Conservation (phyloP, 2,797 vertebrate genomes). For the Enteromius paludinosus region DNA sequence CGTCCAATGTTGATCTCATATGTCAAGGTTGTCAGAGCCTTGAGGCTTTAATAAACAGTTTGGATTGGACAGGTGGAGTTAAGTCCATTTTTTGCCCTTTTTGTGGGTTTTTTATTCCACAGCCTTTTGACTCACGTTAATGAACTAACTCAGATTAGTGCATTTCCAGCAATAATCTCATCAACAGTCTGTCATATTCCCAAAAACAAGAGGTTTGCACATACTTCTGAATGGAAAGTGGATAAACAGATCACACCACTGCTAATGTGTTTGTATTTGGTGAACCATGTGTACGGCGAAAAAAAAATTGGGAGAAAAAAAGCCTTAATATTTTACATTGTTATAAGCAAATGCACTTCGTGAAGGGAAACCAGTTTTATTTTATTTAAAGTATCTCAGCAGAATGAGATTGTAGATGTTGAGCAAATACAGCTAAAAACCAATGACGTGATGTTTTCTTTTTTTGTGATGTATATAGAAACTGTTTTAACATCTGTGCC, state of each 20-base stretch:
- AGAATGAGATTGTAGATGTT: slow-evolving; percentile 30
- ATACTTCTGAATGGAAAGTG: slow-evolving; percentile 7
- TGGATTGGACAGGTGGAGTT: slow-evolving; percentile 23
- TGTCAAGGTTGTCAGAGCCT: slow-evolving; percentile 29
- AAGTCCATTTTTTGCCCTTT: background rate
- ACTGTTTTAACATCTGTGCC: slow-evolving; percentile 38
- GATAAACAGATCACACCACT: background rate
- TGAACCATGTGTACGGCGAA: background rate
- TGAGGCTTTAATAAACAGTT: slow-evolving; percentile 35
- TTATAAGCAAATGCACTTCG: slow-evolving; percentile 51
- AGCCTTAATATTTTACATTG: slow-evolving; percentile 9
- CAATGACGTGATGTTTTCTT: slow-evolving; percentile 35
- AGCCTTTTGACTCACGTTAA: slow-evolving; percentile 19
- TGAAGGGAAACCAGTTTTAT: slow-evolving; percentile 40
- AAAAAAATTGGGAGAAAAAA: background rate
- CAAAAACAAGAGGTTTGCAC: slow-evolving; percentile 14
- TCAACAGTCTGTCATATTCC: background rate
- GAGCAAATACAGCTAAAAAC: slow-evolving; percentile 33
- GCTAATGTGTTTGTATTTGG: slow-evolving; percentile 21
- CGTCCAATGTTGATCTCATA: slow-evolving; percentile 41
- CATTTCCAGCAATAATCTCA: slow-evolving; percentile 40
- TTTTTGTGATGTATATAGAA: slow-evolving; percentile 34
- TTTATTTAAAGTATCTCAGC: slow-evolving; percentile 33
- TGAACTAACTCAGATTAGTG: slow-evolving; percentile 25
- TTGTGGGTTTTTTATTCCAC: slow-evolving; percentile 17